Evolutionary conservation across 2,113 vertebrate species (phyloP).

Genomic region (Pardalotus punctatus): DNA sequence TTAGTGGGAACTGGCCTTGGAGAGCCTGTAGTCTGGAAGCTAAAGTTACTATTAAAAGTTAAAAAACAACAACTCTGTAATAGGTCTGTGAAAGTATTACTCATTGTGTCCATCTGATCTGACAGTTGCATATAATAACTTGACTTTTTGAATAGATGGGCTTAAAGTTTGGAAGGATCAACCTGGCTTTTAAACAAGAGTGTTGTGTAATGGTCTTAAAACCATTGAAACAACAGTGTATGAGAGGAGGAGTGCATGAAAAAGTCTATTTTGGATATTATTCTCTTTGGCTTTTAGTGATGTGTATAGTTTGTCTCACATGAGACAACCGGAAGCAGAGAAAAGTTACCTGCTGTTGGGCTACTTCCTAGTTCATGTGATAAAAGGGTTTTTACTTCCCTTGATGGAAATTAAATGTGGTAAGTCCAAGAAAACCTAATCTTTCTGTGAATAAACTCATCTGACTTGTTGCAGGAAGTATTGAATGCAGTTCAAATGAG

Average conservation of each 20-base stretch:
- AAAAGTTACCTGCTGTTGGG: neutral
- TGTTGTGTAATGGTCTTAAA: neutral
- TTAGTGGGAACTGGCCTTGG: neutral
- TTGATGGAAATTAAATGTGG: neutral
- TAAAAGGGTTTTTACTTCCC: neutral
- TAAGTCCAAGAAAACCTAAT: neutral
- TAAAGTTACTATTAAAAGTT: neutral
- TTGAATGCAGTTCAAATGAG: neutral
- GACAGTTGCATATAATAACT: neutral
- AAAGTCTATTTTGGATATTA: neutral
- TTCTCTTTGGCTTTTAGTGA: neutral
- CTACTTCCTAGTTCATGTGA: rapidly evolving
- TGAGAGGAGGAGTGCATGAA: rapidly evolving
- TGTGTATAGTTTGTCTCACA: neutral
- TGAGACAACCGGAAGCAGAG: neutral
- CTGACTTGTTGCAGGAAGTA: neutral
- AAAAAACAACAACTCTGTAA: neutral
- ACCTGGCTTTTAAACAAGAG: neutral
- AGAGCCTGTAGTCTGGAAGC: neutral
- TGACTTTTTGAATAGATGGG: neutral
- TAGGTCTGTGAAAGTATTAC: neutral
- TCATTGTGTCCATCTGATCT: neutral
- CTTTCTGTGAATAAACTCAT: neutral
- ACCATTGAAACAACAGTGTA: rapidly evolving
- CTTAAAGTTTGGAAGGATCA: neutral